Percentiles rank a stretch among this genome's conserved stretches.
Evolutionary conservation across 1,140 invertebrate species (phyloP).

Genomic region (Pseudoatta argentina): DNA sequence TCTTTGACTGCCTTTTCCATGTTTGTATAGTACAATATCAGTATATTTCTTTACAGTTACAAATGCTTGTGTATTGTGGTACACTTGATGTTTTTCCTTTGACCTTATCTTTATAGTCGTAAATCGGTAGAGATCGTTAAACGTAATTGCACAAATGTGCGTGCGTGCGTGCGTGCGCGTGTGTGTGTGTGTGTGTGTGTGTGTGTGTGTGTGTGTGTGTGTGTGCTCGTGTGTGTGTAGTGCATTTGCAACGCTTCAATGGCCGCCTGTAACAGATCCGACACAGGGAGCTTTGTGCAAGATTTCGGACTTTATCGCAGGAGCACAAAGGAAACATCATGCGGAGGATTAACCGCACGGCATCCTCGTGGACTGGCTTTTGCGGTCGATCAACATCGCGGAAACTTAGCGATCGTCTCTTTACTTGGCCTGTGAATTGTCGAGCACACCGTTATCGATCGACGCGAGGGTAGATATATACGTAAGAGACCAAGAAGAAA

Average conservation of each 20-base stretch:
- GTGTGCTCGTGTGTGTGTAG: too few species aligned
- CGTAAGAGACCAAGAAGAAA: conserved; percentile 14
- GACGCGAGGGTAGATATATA: neutral
- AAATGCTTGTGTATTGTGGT: neutral
- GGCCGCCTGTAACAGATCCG: neutral
- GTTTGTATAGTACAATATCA: neutral
- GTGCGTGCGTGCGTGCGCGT: too few species aligned
- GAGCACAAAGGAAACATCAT: neutral
- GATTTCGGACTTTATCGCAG: conserved; percentile 43
- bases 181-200: too few species aligned
- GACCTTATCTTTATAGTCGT: neutral
- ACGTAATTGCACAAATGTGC: neutral
- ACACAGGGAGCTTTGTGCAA: neutral
- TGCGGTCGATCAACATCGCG: conserved; percentile 19
- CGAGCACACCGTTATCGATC: conserved; percentile 41
- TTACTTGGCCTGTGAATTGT: conserved; percentile 15
- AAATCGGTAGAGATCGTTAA: conserved; percentile 20
- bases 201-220: too few species aligned
- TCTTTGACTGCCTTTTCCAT: neutral
- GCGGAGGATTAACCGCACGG: conserved; percentile 34
- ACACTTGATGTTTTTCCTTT: neutral
- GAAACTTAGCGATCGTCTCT: conserved; percentile 24
- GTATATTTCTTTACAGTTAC: neutral
- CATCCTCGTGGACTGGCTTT: neutral
- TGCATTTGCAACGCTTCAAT: neutral